Percentiles rank a stretch among this genome's conserved stretches.
Evolutionary conservation across 2,888 invertebrate species (phyloP).

Genomic region (Limnephilus marmoratus): DNA sequence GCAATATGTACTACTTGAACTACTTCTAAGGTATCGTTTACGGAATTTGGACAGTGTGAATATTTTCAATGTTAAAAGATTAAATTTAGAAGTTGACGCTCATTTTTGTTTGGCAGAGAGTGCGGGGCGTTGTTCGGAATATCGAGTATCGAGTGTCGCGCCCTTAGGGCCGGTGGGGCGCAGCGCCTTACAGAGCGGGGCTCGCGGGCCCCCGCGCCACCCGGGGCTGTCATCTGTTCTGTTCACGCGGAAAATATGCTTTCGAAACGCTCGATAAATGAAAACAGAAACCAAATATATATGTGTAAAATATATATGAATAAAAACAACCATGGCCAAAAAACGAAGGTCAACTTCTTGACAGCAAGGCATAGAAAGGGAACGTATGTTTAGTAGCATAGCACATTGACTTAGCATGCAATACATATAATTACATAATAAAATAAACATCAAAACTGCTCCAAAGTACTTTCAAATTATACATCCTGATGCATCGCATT

Average conservation of each 20-base stretch:
- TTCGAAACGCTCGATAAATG: constrained; percentile 56
- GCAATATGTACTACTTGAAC: constrained; percentile 46
- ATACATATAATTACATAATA: constrained; percentile 58
- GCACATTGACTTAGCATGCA: constrained; percentile 77
- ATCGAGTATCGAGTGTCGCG: constrained; percentile 6
- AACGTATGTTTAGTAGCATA: constrained; percentile 72
- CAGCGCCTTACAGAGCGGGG: constrained; percentile 69
- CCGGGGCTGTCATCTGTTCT: neutral
- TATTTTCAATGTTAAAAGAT: constrained; percentile 66
- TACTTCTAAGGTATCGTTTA: constrained; percentile 53
- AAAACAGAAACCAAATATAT: constrained; percentile 69
- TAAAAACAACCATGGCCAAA: constrained; percentile 89
- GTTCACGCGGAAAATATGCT: constrained; percentile 34
- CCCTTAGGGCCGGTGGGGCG: constrained; percentile 68
- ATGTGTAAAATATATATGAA: constrained; percentile 71
- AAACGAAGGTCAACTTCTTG: constrained; percentile 98
- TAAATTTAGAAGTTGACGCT: constrained; percentile 90
- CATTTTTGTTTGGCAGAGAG: constrained; percentile 87
- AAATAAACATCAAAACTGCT: neutral
- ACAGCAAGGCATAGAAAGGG: constrained; percentile 79
- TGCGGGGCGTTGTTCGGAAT: constrained; percentile 72
- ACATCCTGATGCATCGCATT: neutral
- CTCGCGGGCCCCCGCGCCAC: constrained; percentile 17
- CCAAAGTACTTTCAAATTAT: neutral
- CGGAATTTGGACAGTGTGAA: constrained; percentile 37